Conservation (phyloP, 1,140 invertebrate species). For the Drosophila neocordata region DNA sequence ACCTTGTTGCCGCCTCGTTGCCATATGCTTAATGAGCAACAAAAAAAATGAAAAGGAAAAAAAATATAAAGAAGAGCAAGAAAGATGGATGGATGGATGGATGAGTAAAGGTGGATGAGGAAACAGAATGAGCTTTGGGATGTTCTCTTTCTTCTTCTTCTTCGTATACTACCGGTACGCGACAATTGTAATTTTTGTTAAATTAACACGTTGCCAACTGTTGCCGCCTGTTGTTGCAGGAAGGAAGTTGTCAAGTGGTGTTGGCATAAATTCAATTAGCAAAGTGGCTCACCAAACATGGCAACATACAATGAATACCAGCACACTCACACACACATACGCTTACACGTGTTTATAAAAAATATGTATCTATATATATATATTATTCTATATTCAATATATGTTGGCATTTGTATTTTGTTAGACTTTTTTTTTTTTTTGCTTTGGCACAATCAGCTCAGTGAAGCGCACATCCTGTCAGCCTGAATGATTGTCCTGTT, state of each 20-base stretch:
- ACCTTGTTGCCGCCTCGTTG: constrained; percentile 63
- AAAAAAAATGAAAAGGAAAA: constrained; percentile 40
- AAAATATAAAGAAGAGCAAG: constrained; percentile 36
- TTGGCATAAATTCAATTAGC: constrained; percentile 78
- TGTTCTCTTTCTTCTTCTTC: not conserved
- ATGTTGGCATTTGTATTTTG: constrained; percentile 60
- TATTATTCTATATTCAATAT: constrained; percentile 31
- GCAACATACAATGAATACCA: constrained; percentile 11
- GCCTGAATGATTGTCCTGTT: constrained; percentile 70
- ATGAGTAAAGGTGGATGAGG: not conserved
- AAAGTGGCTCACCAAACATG: constrained; percentile 50
- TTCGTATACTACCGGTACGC: not conserved
- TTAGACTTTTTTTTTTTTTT: constrained; percentile 52
- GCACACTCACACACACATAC: not conserved
- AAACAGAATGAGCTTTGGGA: constrained; percentile 6
- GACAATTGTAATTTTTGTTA: constrained; percentile 63
- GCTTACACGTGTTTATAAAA: not conserved
- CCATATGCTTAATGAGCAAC: constrained; percentile 75
- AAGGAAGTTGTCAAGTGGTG: constrained; percentile 64
- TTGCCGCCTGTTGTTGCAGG: constrained; percentile 56
- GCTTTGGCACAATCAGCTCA: constrained; percentile 61
- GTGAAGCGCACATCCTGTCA: constrained; percentile 78
- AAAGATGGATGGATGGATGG: not conserved
- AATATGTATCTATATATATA: not conserved
- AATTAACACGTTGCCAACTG: constrained; percentile 76